Percentiles rank a stretch among this genome's conserved stretches.
Evolutionary conservation across 2,797 vertebrate species (phyloP).

Genomic region (Hapalemur alaotrensis): DNA sequence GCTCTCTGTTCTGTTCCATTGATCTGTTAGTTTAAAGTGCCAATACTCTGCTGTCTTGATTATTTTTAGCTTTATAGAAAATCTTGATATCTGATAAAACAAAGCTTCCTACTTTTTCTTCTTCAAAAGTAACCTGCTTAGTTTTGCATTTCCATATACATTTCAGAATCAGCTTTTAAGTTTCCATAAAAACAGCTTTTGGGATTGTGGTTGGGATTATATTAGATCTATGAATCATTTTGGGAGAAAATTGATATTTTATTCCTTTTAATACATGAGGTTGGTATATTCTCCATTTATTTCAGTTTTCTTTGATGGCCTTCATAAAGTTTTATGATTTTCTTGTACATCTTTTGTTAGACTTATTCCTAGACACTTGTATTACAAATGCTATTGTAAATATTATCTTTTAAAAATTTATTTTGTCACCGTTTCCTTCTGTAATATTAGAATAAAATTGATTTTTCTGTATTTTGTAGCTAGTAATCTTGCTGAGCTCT

Average conservation of each 20-base stretch:
- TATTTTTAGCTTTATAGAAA: not conserved
- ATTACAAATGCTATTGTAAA: not conserved
- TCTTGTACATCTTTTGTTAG: not conserved
- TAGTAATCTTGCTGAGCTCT: not conserved
- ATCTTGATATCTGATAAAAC: not conserved
- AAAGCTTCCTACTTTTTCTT: not conserved
- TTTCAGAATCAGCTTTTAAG: not conserved
- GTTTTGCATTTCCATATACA: not conserved
- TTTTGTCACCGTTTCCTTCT: constrained; percentile 11
- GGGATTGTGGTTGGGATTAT: not conserved
- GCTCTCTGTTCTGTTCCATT: not conserved
- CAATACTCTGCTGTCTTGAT: not conserved
- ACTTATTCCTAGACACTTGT: not conserved
- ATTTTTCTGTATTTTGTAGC: constrained; percentile 19
- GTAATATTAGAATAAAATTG: not conserved
- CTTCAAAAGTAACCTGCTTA: not conserved
- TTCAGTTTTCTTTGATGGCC: not conserved
- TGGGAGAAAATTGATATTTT: not conserved
- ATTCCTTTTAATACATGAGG: not conserved
- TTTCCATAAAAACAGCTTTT: constrained; percentile 11
- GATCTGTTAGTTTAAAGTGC: not conserved
- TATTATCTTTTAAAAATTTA: not conserved
- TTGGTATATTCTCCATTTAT: not conserved
- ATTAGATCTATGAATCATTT: not conserved
- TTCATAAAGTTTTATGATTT: constrained; percentile 14